Evolutionary conservation across 2,113 vertebrate genomes (phyloP).

Genomic region (Catagonus wagneri): DNA sequence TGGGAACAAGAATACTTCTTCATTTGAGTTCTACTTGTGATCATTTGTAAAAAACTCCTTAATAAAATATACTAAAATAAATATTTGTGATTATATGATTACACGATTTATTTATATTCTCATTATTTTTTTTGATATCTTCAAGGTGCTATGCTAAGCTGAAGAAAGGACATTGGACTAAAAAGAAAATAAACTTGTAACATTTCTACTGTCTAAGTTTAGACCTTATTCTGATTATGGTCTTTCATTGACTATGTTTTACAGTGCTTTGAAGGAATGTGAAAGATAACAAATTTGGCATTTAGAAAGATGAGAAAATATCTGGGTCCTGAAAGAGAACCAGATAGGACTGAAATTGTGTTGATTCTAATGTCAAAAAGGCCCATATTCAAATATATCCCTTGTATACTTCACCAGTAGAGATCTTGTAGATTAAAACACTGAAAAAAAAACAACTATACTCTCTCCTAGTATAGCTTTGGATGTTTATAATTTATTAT

Average conservation of each 20-base stretch:
- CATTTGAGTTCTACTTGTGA: neutral
- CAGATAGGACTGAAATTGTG: neutral
- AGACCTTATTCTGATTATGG: neutral
- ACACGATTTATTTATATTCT: neutral
- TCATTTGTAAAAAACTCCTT: slow-evolving; percentile 10
- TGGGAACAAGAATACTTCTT: neutral
- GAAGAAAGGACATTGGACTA: neutral
- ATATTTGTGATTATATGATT: slow-evolving; percentile 12
- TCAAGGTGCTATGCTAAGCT: neutral
- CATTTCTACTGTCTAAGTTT: neutral
- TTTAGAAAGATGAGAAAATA: neutral
- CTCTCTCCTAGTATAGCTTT: rapidly evolving
- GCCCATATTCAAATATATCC: neutral
- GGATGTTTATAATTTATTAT: neutral
- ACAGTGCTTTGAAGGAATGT: neutral
- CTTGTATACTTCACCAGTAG: neutral
- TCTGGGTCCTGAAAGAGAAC: neutral
- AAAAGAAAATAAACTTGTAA: neutral
- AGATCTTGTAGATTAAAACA: neutral
- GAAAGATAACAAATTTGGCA: neutral
- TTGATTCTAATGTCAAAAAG: neutral
- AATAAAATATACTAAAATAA: neutral
- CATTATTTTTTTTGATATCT: neutral
- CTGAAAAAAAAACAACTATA: neutral
- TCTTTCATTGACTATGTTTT: neutral